Base-by-base conservation (phyloP, 2,888 invertebrate genomes). In the Tanytarsus gracilentus region DNA sequence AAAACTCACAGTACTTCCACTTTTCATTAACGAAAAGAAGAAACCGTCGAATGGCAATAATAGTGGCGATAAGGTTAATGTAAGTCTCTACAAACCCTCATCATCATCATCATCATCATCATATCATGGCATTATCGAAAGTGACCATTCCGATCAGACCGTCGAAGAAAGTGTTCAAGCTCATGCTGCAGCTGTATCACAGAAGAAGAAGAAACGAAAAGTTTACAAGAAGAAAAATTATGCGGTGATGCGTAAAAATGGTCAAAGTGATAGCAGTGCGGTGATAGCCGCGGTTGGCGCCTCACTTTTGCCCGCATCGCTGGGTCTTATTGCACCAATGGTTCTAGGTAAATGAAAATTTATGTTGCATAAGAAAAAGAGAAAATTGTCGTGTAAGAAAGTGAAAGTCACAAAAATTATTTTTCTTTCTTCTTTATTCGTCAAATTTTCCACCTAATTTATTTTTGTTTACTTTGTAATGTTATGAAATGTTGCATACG, bases 251-350 rank as follows among this genome's bases (percentile, higher is more conserved):
- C 48, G 53, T 7, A 61, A 53, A 21, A 62, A 55, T 23, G 21
- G 48, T 7, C 55, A 33, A 14, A 6, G 25, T 27, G 65, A 66
- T 39, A 64, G 63, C 44, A 50, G 33, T 18, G 64, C 65, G 2
- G 64, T 66, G 4, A 27, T 66, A 2, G 66, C 66, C 4, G 66
- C 66, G 21, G 65, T 86, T 1, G 84, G 86, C 0, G 86, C 87
- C 14, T 87, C 87, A 0, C 84, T 88, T 82, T 77, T 88, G 18
- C 87, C 87, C 5, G 87, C 86, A 0, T 85, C 87, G 0, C 84
- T 87, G 82, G 87, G 86, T 0, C 84, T 87, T 83, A 77, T 88
- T 64, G 82, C 87, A 33, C 88, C 88, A 0, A 82, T 87, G 79
- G 83, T 86, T 70, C 74, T 87, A 62, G 84, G 83, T n/a, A 72